Percentiles rank a stretch among this genome's conserved stretches.
These are phyloP conservation scores for Scaptomyza hsui DNA, from an alignment of 1,140 invertebrate species.

Conservation along the genomic window DNA sequence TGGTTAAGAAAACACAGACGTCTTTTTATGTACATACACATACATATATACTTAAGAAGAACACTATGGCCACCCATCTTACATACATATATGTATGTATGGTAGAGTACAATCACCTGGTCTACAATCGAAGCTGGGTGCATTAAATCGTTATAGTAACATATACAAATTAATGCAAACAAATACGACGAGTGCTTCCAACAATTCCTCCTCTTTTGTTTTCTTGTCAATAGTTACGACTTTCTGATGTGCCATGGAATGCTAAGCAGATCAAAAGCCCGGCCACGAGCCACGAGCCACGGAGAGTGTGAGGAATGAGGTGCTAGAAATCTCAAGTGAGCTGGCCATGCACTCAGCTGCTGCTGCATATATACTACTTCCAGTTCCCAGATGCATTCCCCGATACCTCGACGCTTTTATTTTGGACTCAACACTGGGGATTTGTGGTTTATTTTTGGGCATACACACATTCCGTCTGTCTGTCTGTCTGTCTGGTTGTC, in stretches of 20 bases:
- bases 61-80: conserved; percentile 36
- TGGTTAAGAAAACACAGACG: conserved; percentile 45
- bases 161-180: conserved; percentile 81
- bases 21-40: not conserved
- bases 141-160: conserved; percentile 78
- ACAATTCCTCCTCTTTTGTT: conserved; percentile 13
- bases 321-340: conserved; percentile 78
- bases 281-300: conserved; percentile 55
- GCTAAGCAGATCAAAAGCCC: conserved; percentile 78
- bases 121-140: conserved; percentile 35
- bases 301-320: conserved; percentile 39
- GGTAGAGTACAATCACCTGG: conserved; percentile 71
- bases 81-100: conserved; percentile 14
- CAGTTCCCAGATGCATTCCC: not conserved
- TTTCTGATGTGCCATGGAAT: conserved; percentile 76
- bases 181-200: conserved; percentile 58
- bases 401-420: conserved; percentile 49
- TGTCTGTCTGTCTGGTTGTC: not conserved
- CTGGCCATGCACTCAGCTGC: conserved; percentile 56
- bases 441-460: conserved; percentile 74
- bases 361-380: conserved; percentile 31
- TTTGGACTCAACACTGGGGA: conserved; percentile 72
- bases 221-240: conserved; percentile 76
- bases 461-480: not conserved
- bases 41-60: not conserved